phyloP scores from a whole-genome alignment of 2,797 vertebrate genomes.

The Eutrigla gurnardus region DNA sequence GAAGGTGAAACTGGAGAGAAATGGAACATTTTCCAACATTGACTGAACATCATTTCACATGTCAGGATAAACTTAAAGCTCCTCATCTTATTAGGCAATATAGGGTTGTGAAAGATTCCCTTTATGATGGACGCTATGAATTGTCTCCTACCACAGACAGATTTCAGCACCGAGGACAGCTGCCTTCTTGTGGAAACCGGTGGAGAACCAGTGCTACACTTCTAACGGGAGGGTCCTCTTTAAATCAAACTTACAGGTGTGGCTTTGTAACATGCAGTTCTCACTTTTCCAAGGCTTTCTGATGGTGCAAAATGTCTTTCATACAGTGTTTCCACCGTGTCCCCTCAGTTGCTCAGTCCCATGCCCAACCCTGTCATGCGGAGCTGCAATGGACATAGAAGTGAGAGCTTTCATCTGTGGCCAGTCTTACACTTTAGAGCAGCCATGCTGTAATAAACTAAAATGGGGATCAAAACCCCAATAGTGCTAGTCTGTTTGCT shows the following conservation, averaged over 20 bases:
- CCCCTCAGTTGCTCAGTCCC: slow-evolving; percentile 6
- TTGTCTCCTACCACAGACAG: slow-evolving; percentile 29
- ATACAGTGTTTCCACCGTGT: slow-evolving; percentile 19
- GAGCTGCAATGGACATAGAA: slow-evolving; percentile 34
- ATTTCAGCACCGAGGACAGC: slow-evolving; percentile 77
- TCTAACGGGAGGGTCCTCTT: slow-evolving; percentile 31
- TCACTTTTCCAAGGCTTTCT: slow-evolving; percentile 30
- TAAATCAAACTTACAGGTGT: slow-evolving; percentile 47
- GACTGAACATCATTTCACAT: neutral
- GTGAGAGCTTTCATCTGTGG: slow-evolving; percentile 49
- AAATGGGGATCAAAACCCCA: slow-evolving; percentile 59
- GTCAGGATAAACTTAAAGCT: neutral
- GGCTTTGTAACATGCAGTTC: slow-evolving; percentile 42
- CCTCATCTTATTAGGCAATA: neutral
- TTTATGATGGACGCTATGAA: slow-evolving; percentile 25
- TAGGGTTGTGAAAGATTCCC: slow-evolving; percentile 5
- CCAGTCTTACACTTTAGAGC: slow-evolving; percentile 43
- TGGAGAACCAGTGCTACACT: slow-evolving; percentile 26
- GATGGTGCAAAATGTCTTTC: slow-evolving; percentile 41
- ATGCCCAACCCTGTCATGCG: slow-evolving; percentile 37
- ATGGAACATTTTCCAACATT: slow-evolving; percentile 10
- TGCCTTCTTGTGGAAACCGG: slow-evolving; percentile 52
- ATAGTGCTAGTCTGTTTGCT: slow-evolving; percentile 30
- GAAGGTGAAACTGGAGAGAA: slow-evolving; percentile 37
- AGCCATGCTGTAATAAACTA: slow-evolving; percentile 20